Evolutionary conservation across 2,797 vertebrate genomes (phyloP).

Genomic region (Chelmon rostratus): DNA sequence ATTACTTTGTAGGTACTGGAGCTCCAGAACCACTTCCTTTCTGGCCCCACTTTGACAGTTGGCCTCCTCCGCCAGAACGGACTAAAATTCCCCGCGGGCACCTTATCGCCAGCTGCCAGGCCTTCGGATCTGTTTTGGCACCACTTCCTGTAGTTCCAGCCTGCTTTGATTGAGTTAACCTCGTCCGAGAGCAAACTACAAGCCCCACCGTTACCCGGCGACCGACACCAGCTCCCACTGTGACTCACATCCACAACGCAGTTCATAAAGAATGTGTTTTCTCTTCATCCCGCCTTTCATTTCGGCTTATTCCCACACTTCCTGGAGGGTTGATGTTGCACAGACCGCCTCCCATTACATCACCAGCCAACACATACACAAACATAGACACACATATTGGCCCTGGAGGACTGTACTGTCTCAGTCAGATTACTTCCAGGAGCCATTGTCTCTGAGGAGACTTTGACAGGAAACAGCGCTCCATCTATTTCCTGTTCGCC

Average conservation of each 20-base stretch:
- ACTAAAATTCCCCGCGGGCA: slow-evolving; percentile 38
- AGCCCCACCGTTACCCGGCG: slow-evolving; percentile 18
- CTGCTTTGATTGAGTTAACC: slow-evolving; percentile 38
- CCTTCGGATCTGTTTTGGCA: slow-evolving; percentile 38
- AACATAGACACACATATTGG: slow-evolving; percentile 14
- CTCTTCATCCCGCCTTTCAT: slow-evolving; percentile 14
- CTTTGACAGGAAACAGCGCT: slow-evolving; percentile 65
- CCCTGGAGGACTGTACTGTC: not conserved
- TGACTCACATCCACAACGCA: slow-evolving; percentile 4
- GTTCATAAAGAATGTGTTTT: slow-evolving; percentile 23
- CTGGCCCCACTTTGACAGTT: slow-evolving; percentile 8
- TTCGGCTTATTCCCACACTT: slow-evolving; percentile 38
- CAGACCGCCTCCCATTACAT: slow-evolving; percentile 41
- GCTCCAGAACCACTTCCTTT: slow-evolving; percentile 19
- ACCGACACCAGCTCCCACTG: slow-evolving; percentile 32
- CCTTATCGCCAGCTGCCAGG: slow-evolving; percentile 55
- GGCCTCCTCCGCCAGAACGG: slow-evolving; percentile 34
- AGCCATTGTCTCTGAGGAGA: slow-evolving; percentile 48
- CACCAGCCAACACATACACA: slow-evolving; percentile 23
- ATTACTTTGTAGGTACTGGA: not conserved
- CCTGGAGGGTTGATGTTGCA: slow-evolving; percentile 33
- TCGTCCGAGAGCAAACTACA: slow-evolving; percentile 34
- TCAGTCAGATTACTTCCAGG: slow-evolving; percentile 55
- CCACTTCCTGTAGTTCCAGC: slow-evolving; percentile 43
- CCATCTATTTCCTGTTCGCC: slow-evolving; percentile 54